A percentile compares a stretch with the other conserved stretches of the same genome.
Conservation (phyloP, 2,113 vertebrate species). For the Urocynchramus pylzowi region DNA sequence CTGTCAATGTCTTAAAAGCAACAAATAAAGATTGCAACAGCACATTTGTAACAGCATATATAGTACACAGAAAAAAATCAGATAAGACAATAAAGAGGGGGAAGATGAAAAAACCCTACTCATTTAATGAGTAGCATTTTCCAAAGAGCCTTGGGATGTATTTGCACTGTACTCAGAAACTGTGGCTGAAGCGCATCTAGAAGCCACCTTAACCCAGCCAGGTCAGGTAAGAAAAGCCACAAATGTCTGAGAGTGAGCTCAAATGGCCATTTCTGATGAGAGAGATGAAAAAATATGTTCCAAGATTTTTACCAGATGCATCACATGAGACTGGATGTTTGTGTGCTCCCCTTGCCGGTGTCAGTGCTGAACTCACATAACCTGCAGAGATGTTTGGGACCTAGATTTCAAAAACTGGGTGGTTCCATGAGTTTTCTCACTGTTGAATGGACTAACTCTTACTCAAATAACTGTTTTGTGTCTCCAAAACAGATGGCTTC, state of each 20-base stretch:
- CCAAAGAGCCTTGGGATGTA: background rate
- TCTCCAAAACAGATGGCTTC: background rate
- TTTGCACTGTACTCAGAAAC: background rate
- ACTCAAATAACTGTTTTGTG: background rate
- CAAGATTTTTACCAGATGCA: background rate
- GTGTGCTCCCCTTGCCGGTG: background rate
- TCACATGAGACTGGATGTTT: background rate
- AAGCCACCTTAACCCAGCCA: background rate
- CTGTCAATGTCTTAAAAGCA: background rate
- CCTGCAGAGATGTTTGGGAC: background rate
- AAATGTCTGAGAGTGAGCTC: background rate
- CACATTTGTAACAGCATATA: background rate
- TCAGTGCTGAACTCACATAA: rapidly evolving
- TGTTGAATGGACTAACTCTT: background rate
- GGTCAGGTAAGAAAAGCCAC: background rate
- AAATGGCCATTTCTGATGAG: background rate
- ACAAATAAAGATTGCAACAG: background rate
- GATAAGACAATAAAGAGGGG: background rate
- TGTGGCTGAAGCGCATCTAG: background rate
- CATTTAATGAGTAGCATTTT: background rate
- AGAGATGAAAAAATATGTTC: background rate
- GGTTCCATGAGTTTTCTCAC: background rate
- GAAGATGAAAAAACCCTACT: background rate
- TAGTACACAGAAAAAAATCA: background rate
- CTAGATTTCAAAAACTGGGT: background rate